Evolutionary conservation across 2,797 vertebrate species (phyloP), one percentile per base, ranked within the genome.

Genomic region (Falco concolor): DNA sequence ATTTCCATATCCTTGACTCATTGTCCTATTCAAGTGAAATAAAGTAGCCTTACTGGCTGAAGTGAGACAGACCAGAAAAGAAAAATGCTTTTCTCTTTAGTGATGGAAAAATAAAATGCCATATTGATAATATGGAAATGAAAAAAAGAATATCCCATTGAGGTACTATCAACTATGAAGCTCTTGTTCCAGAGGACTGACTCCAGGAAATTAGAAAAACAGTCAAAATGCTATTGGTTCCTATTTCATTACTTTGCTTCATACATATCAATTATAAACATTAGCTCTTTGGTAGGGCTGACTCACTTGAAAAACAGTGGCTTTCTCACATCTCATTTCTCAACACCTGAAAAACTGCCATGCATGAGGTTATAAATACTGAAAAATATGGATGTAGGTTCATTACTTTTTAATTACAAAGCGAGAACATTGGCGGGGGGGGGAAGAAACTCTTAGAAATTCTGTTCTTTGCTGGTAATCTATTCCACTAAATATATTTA

Each of bases 141-240:
- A 83, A 2, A 19, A 82, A 89, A 92, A 82, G 7, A 69, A 74
- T 49, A 67, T 44, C 32, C 34, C 81, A 64, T 28, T 49, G 54
- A 90, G 44, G 20, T 72, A 40, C 25, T 72, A 54, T 91, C 21
- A 90, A 0, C 59, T 63, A 44, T 59, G 22, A 91, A 87, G 17
- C 16, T 81, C 53, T 73, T 88, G 24, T 79, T 90, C 93, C 90
- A 87, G 47, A 73, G 36, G 36, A 61, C 63, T 67, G 67, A 73
- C 40, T 89, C 28, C 80, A 93, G 93, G 88, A 95, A 94, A 95
- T 93, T 86, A 90, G 70, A 93, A 95, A 81, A 86, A 44, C 32
- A 44, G 19, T 22, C 36, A 79, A 90, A 94, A 82, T 78, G 40
- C 10, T 82, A 4, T 25, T 75, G 22, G 19, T 49, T 84, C 6